Evolutionary conservation across 2,888 invertebrate genomes (phyloP).

Genomic region (Hypomecis atomaria): DNA sequence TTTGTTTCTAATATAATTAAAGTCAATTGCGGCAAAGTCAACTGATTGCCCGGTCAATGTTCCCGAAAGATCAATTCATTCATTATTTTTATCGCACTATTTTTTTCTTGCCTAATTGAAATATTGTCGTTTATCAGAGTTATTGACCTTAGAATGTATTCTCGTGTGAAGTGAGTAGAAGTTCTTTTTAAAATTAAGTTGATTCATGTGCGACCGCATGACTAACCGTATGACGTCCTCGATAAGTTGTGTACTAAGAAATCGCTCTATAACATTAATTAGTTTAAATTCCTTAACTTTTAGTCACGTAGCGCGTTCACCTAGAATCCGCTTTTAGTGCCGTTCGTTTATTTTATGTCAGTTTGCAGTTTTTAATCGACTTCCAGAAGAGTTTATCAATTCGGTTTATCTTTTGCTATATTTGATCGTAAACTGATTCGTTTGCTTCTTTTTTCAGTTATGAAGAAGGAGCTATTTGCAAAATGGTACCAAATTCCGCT

Average conservation of each 20-base stretch:
- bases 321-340: not conserved
- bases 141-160: constrained; percentile 30
- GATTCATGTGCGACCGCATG: constrained; percentile 58
- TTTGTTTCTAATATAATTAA: constrained; percentile 3
- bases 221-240: constrained; percentile 53
- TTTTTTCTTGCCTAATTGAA: constrained; percentile 22
- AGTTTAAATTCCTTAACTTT: constrained; percentile 46
- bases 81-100: not conserved
- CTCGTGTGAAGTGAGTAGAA: constrained; percentile 25
- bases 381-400: no score
- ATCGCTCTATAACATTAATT: constrained; percentile 44
- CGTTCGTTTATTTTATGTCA: not conserved
- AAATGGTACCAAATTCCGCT: no score
- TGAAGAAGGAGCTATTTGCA: no score
- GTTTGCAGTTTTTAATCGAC: not conserved
- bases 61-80: constrained; percentile 7
- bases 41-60: constrained; percentile 14
- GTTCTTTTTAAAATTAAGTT: constrained; percentile 40
- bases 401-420: no score
- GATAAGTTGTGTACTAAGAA: constrained; percentile 50
- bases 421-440: no score
- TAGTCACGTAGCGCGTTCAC: constrained; percentile 41
- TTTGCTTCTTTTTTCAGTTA: no score
- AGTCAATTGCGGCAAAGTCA: constrained; percentile 10
- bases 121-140: constrained; percentile 28